phyloP scores from a whole-genome alignment of 2,797 vertebrate species.

The Parauchenoglanis punctatus region DNA sequence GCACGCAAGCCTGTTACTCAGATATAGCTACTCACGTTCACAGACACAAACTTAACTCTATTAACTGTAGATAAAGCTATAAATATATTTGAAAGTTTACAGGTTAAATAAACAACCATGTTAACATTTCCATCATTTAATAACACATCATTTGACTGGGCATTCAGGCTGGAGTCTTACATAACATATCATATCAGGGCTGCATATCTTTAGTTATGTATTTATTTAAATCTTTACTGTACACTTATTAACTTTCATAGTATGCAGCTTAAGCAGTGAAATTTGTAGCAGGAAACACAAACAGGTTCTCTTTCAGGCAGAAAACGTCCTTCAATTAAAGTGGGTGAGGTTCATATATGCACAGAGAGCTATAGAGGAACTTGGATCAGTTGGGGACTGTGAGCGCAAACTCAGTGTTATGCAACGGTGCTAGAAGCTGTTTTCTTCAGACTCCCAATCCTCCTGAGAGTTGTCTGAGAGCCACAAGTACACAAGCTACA shows the following conservation, averaged over 20 bases:
- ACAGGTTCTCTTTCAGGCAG: constrained; percentile 5
- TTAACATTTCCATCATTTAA: not conserved
- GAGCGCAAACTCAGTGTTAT: constrained; percentile 23
- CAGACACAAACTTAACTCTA: constrained; percentile 9
- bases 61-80: not conserved
- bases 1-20: not conserved
- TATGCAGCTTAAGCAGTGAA: not conserved
- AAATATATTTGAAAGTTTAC: not conserved
- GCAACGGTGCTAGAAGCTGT: constrained; percentile 21
- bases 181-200: not conserved
- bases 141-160: not conserved
- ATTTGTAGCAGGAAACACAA: not conserved
- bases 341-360: constrained; percentile 9
- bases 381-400: constrained; percentile 1
- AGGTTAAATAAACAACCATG: not conserved
- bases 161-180: not conserved
- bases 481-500: constrained; percentile 14
- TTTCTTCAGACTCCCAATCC: constrained; percentile 8
- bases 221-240: not conserved
- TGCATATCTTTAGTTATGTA: not conserved
- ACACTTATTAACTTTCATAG: not conserved
- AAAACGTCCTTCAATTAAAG: constrained; percentile 35
- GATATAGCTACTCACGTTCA: not conserved
- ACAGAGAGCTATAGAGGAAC: constrained; percentile 33
- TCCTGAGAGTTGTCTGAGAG: constrained; percentile 23